Percentiles rank a stretch among this genome's conserved stretches.
Evolutionary conservation across 2,113 vertebrate species (phyloP).

Genomic region (Barbus barbus): DNA sequence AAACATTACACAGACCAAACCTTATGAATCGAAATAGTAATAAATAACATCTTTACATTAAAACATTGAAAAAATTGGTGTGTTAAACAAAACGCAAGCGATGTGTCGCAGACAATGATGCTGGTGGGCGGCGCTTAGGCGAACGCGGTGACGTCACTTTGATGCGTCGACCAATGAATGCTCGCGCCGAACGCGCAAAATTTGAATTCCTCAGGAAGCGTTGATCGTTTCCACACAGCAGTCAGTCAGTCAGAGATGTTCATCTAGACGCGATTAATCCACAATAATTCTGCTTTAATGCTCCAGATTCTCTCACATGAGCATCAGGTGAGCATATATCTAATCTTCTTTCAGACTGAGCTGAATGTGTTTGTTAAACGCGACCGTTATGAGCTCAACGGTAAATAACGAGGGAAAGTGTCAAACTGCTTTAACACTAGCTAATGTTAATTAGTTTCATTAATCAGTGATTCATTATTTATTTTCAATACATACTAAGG

Average conservation of each 20-base stretch:
- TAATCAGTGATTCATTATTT: too few species aligned
- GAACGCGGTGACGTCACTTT: neutral
- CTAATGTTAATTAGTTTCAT: neutral
- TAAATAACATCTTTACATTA: too few species aligned
- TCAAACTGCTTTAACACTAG: neutral
- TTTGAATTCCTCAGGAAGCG: constrained; percentile 75
- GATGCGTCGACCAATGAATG: constrained; percentile 41
- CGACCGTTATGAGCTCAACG: neutral
- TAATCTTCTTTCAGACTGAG: neutral
- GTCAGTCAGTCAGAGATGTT: constrained; percentile 44
- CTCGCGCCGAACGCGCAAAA: constrained; percentile 67
- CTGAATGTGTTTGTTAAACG: neutral
- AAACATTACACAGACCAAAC: too few species aligned
- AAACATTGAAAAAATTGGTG: too few species aligned
- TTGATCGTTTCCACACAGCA: neutral
- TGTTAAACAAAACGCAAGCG: too few species aligned
- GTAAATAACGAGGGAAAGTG: neutral
- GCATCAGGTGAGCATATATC: constrained; percentile 26
- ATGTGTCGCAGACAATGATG: neutral
- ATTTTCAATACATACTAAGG: neutral
- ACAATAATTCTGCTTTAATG: neutral
- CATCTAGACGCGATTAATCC: neutral
- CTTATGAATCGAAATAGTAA: too few species aligned
- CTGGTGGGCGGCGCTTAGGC: neutral
- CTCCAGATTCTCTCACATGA: neutral